Evolutionary conservation across 2,113 vertebrate genomes (phyloP).

Genomic region (Eulemur macaco): DNA sequence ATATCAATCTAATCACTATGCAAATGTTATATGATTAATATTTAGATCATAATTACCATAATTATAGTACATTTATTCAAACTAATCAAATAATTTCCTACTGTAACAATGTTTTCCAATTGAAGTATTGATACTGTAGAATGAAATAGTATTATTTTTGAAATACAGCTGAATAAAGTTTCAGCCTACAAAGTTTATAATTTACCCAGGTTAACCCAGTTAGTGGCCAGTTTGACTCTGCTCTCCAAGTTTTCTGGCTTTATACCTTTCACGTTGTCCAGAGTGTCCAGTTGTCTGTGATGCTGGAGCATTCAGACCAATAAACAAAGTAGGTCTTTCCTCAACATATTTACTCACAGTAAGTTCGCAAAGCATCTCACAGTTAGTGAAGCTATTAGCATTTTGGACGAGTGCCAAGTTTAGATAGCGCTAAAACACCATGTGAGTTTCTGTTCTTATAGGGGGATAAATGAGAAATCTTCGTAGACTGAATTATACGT

Average conservation of each 20-base stretch:
- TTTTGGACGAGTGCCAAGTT: background rate
- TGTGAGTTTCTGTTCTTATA: background rate
- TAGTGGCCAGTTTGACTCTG: background rate
- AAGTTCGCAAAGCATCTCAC: background rate
- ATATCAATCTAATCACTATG: background rate
- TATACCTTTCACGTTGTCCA: background rate
- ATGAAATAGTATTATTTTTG: background rate
- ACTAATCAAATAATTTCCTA: background rate
- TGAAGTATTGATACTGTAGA: background rate
- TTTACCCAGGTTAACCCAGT: background rate
- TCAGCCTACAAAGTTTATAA: background rate
- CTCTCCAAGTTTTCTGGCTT: background rate
- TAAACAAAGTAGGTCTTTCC: background rate
- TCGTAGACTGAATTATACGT: background rate
- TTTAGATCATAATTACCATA: background rate
- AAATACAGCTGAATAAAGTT: background rate
- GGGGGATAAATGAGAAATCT: background rate
- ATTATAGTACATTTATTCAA: background rate
- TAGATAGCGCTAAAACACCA: background rate
- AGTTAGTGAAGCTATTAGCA: background rate
- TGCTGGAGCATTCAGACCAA: background rate
- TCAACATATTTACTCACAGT: background rate
- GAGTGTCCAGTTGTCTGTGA: background rate
- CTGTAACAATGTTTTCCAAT: background rate
- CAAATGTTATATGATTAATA: background rate